These are phyloP conservation scores for Cladopsammia gracilis DNA, from an alignment of 64 coral and sea anemone species.

Conservation along the genomic window DNA sequence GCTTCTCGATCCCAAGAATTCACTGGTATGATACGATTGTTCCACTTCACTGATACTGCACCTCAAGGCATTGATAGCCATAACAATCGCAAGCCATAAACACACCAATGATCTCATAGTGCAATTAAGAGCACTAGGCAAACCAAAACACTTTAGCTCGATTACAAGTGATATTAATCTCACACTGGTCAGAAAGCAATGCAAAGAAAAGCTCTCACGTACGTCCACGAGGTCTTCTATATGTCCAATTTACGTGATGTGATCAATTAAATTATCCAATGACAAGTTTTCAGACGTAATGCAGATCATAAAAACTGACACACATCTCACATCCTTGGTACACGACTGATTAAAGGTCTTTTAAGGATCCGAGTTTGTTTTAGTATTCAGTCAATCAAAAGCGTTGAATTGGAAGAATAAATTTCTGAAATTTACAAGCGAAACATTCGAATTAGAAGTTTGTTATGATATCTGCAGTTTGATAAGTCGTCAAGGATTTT, in stretches of 20 bases:
- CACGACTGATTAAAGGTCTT: no score
- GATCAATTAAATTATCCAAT: no score
- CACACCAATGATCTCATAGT: not conserved
- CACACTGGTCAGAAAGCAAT: no score
- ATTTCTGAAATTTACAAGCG: not conserved
- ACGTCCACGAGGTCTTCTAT: not conserved
- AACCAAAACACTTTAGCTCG: not conserved
- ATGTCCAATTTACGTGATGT: not conserved
- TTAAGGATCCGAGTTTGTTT: not conserved
- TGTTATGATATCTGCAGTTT: not conserved
- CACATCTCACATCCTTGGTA: no score
- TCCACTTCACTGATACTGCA: conserved; percentile 12
- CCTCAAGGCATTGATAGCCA: not conserved
- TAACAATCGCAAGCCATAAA: conserved; percentile 14
- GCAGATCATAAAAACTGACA: no score
- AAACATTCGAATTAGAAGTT: not conserved
- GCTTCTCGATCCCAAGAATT: not conserved
- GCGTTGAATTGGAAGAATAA: not conserved
- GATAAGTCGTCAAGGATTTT: not conserved
- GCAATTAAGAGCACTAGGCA: not conserved
- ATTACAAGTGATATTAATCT: not conserved
- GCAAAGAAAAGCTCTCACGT: not conserved
- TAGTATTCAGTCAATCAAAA: not conserved
- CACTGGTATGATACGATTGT: not conserved
- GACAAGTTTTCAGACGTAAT: no score